These are phyloP conservation scores for Atopsyche davidsoni DNA, from an alignment of 1,140 invertebrate genomes.

Conservation along the genomic window DNA sequence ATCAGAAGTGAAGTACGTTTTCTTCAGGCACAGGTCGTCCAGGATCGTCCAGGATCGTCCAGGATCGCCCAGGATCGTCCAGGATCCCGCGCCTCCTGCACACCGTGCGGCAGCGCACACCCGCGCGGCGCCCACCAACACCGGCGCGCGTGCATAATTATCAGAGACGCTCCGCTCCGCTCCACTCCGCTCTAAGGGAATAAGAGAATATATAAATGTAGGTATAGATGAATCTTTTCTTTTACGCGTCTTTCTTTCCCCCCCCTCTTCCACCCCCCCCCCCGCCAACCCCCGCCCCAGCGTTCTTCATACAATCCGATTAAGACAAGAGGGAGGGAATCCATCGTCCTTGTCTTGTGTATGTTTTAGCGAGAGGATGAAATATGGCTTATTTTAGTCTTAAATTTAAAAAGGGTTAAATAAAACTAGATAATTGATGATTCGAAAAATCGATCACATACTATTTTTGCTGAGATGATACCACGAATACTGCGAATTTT, in stretches of 20 bases:
- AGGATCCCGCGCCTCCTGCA: too few relatives aligned
- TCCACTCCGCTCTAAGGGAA: conserved; percentile 21
- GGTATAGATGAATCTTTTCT: conserved; percentile 30
- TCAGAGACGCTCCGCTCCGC: conserved; percentile 28
- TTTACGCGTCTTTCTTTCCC: conserved; percentile 31
- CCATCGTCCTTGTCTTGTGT: conserved; percentile 28
- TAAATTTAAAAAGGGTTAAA: too few relatives aligned
- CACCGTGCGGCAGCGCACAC: too few relatives aligned
- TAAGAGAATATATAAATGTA: conserved; percentile 25
- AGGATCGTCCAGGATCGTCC: too few relatives aligned
- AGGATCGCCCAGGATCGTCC: too few relatives aligned
- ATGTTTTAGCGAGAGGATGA: conserved; percentile 5
- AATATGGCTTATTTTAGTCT: not conserved
- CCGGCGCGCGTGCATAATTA: conserved; percentile 28
- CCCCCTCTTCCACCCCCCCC: conserved; percentile 4
- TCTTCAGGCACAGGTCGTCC: too few relatives aligned
- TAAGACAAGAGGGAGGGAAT: conserved; percentile 31
- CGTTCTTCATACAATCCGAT: conserved; percentile 30
- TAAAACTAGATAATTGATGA: too few relatives aligned
- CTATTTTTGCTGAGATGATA: too few relatives aligned
- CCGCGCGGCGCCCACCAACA: conserved; percentile 19
- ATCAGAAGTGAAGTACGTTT: too few relatives aligned
- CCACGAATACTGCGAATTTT: too few relatives aligned
- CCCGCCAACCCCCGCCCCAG: conserved; percentile 4
- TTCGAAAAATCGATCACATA: too few relatives aligned